These are phyloP conservation scores for Euphonia xanthogaster DNA, from an alignment of 2,797 vertebrate genomes.

Conservation along the genomic window DNA sequence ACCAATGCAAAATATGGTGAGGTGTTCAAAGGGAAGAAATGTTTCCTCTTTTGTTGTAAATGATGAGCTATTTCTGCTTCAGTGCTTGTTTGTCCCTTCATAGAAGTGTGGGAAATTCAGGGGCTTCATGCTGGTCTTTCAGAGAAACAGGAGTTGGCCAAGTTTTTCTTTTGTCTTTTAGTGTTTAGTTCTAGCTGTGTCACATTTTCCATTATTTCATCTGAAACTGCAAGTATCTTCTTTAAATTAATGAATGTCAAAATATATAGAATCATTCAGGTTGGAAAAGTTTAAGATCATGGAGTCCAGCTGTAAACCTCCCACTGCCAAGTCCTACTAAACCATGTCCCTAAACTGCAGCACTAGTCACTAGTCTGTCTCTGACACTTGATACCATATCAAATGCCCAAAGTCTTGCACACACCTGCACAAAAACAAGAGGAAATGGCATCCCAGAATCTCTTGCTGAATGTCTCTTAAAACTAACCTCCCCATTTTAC, in stretches of 20 bases:
- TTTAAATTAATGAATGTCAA: background rate
- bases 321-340: background rate
- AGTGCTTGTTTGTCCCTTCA: background rate
- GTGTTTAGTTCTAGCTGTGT: background rate
- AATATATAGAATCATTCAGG: background rate
- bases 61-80: background rate
- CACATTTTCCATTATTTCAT: background rate
- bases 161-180: background rate
- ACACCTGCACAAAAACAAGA: background rate
- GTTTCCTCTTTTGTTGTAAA: background rate
- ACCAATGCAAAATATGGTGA: fast-evolving
- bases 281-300: background rate
- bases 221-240: background rate
- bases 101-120: background rate
- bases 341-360: background rate
- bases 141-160: background rate
- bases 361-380: background rate
- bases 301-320: background rate
- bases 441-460: background rate
- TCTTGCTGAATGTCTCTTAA: background rate
- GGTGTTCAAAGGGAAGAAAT: background rate
- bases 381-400: background rate
- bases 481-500: background rate
- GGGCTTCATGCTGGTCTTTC: background rate
- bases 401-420: background rate